These are phyloP conservation scores for Amphimallon solstitiale DNA, from an alignment of 2,888 invertebrate species.

Conservation along the genomic window DNA sequence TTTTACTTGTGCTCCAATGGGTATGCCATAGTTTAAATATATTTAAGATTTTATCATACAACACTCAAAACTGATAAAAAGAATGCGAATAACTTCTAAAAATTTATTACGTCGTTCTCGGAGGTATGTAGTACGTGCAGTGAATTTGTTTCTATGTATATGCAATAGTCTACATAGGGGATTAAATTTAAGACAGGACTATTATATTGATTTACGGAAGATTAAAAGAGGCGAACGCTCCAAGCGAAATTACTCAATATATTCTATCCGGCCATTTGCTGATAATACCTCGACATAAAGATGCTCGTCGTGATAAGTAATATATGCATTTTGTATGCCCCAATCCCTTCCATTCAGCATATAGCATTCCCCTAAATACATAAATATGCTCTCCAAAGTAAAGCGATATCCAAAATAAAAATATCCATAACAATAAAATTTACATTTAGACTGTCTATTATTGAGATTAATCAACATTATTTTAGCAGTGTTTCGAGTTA, in stretches of 20 bases:
- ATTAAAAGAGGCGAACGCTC: slow-evolving; percentile 8
- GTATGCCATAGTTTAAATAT: too few relatives aligned
- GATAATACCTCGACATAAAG: slow-evolving; percentile 21
- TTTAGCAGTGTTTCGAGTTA: slow-evolving; percentile 27
- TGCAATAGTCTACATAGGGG: neutral
- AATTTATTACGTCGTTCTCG: too few relatives aligned
- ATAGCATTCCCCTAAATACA: neutral
- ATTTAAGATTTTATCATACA: too few relatives aligned
- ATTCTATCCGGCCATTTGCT: neutral
- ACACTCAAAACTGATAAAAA: too few relatives aligned
- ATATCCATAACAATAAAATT: slow-evolving; percentile 37
- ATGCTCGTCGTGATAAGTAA: slow-evolving; percentile 11
- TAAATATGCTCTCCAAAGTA: neutral
- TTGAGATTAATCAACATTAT: slow-evolving; percentile 37
- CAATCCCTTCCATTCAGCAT: neutral
- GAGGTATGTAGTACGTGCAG: too few relatives aligned
- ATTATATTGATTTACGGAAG: slow-evolving; percentile 21
- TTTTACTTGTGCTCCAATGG: too few relatives aligned
- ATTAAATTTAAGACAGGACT: slow-evolving; percentile 14
- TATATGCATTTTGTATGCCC: slow-evolving; percentile 13
- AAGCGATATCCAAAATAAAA: slow-evolving; percentile 20
- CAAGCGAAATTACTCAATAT: slow-evolving; percentile 15
- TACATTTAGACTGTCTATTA: slow-evolving; percentile 35
- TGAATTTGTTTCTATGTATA: neutral
- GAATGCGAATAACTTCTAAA: too few relatives aligned